Evolutionary conservation across 37 sponge, comb jelly and placozoan genomes (phyloP), one percentile per base, ranked within the genome.

Genomic region (Agelas oroides): DNA sequence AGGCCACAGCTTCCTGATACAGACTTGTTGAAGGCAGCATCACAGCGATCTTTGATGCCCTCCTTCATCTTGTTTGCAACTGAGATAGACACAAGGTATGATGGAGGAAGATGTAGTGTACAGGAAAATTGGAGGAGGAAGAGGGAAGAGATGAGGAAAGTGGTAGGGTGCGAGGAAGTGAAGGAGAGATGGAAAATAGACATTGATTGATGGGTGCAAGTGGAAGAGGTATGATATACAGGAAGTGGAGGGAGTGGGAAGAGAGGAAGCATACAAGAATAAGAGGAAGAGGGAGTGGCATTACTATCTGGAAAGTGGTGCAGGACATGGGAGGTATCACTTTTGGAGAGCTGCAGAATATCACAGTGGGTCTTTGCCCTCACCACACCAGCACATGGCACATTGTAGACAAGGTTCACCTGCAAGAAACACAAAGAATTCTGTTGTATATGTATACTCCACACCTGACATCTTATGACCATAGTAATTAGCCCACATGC

Each of bases 351-450:
- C 5, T 55, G 24, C 12, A 91, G 83, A 0, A 91, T 39, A 59
- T 91, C 87, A 65, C 92, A 91, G 78, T 91, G 83, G 46, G 92
- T 91, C 64, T 55, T 86, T 38, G 92, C 92, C 30, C 71, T 78
- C 75, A 91, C 78, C 28, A 65, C 65, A 15, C 25, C 86, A 52
- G 30, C 17, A 71, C 60, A 20, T 21, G 86, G 56, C 23, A 69
- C 39, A 57, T 54, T 53, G 27, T 74, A 75, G 5, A 90, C 77
- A 62, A 90, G 73, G 82, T 81, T 85, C 27, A 75, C 59, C 87
- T 87, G 65, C 16, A 67, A 53, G 12, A 19, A 5, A 35, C 21
- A 71, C 52, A 39, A 1, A 12, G 25, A n/a, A 2, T 3, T 2
- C n/a, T n/a, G n/a, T n/a, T n/a, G n/a, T n/a, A n/a, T n/a, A n/a